Evolutionary conservation across 2,113 vertebrate genomes (phyloP).

Genomic region (Lota lota): DNA sequence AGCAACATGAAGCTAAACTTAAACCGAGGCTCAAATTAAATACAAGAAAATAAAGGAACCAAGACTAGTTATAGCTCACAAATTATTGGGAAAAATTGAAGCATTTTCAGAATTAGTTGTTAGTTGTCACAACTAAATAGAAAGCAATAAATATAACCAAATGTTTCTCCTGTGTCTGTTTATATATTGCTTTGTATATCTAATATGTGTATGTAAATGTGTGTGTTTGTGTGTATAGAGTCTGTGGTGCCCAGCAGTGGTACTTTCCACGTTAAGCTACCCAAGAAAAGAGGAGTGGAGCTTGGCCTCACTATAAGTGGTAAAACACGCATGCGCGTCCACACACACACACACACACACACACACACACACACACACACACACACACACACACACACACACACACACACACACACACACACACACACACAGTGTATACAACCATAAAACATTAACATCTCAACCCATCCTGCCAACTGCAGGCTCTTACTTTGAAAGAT

Average conservation of each 20-base stretch:
- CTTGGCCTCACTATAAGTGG: constrained; percentile 94
- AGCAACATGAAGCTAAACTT: too few species aligned
- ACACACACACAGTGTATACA: background rate
- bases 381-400: background rate
- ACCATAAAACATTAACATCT: background rate
- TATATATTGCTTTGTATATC: background rate
- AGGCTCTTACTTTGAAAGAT: too few species aligned
- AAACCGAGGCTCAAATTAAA: too few species aligned
- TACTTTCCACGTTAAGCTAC: constrained; percentile 96
- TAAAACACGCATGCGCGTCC: constrained; percentile 10
- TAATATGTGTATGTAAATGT: constrained; percentile 7
- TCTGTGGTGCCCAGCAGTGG: constrained; percentile 97
- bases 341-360: background rate
- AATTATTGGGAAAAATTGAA: too few species aligned
- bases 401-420: background rate
- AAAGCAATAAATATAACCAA: too few species aligned
- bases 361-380: constrained; percentile 6
- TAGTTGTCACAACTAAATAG: too few species aligned
- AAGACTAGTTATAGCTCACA: too few species aligned
- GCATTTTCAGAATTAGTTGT: too few species aligned
- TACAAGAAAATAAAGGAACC: too few species aligned
- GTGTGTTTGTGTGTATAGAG: constrained; percentile 62
- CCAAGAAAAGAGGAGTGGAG: constrained; percentile 94
- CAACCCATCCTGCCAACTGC: too few species aligned
- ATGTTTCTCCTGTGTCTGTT: too few species aligned